phyloP scores from a whole-genome alignment of 2,113 vertebrate species.

The Hydrolagus affinis region DNA sequence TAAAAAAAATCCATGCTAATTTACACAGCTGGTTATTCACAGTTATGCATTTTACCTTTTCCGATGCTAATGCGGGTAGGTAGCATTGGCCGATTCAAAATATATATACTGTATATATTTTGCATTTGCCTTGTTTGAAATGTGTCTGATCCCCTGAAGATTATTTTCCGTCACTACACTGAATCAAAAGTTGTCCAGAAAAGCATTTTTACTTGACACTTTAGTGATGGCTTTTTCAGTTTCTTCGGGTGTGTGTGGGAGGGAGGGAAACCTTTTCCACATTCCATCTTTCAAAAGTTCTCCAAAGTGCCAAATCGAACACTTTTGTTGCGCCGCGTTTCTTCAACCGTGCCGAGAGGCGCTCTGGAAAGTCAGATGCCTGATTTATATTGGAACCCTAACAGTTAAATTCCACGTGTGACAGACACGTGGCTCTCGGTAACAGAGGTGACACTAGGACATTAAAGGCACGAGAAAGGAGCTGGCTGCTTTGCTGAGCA shows the following conservation, averaged over 20 bases:
- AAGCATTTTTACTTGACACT: neutral
- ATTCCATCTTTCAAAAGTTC: neutral
- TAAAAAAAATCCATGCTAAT: too few relatives aligned
- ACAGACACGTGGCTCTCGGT: conserved; percentile 14
- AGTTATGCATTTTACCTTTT: neutral
- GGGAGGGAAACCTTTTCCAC: neutral
- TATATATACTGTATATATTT: conserved; percentile 1
- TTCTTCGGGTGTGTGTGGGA: neutral
- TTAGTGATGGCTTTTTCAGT: neutral
- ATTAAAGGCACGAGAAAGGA: conserved; percentile 21
- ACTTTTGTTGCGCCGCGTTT: neutral
- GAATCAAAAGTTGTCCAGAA: conserved; percentile 9
- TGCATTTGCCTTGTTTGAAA: conserved; percentile 10
- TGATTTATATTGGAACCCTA: conserved; percentile 16
- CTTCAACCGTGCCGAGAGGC: neutral
- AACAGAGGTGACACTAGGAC: conserved; percentile 23
- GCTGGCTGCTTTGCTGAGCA: conserved; percentile 15
- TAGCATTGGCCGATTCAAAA: neutral
- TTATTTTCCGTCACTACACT: conserved; percentile 8
- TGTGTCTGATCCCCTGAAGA: conserved; percentile 7
- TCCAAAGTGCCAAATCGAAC: neutral
- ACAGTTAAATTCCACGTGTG: neutral
- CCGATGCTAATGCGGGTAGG: neutral
- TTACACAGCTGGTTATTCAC: too few relatives aligned
- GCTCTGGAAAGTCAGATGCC: neutral